Percentiles rank a stretch among this genome's conserved stretches.
Evolutionary conservation across 2,797 vertebrate species (phyloP).

Genomic region (Scolopax rusticola): DNA sequence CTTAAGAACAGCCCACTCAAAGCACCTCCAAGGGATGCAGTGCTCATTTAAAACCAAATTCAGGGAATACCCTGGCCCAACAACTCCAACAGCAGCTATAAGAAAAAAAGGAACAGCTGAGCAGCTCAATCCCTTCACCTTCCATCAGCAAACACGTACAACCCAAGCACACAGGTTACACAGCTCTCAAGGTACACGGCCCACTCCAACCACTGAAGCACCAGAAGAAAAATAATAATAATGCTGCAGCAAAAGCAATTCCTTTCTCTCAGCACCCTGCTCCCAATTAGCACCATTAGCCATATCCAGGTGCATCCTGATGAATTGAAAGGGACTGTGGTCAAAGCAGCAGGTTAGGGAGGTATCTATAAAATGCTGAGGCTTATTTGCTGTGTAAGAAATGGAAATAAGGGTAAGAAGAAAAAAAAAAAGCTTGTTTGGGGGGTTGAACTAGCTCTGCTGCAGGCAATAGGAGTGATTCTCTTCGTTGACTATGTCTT

Average conservation of each 20-base stretch:
- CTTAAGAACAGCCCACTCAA: neutral
- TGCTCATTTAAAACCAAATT: accelerated
- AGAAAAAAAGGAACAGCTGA: neutral
- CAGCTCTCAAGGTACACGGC: neutral
- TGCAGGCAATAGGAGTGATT: accelerated
- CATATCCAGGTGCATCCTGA: neutral
- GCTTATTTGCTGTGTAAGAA: accelerated
- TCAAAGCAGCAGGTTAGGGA: neutral
- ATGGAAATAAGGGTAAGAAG: neutral
- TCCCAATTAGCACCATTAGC: neutral
- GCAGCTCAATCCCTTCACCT: neutral
- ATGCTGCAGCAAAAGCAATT: neutral
- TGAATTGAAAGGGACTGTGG: neutral
- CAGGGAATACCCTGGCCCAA: neutral
- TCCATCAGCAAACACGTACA: neutral
- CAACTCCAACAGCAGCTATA: neutral
- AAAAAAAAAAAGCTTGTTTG: neutral
- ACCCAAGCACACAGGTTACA: accelerated
- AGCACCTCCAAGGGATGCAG: neutral
- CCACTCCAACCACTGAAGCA: neutral
- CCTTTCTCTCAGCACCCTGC: neutral
- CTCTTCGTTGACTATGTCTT: accelerated
- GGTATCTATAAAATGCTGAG: neutral
- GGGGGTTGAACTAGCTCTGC: neutral
- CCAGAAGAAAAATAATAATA: neutral